Evolutionary conservation across 2,113 vertebrate genomes (phyloP), one percentile per base, ranked within the genome.

Genomic region (Peromyscus maniculatus): DNA sequence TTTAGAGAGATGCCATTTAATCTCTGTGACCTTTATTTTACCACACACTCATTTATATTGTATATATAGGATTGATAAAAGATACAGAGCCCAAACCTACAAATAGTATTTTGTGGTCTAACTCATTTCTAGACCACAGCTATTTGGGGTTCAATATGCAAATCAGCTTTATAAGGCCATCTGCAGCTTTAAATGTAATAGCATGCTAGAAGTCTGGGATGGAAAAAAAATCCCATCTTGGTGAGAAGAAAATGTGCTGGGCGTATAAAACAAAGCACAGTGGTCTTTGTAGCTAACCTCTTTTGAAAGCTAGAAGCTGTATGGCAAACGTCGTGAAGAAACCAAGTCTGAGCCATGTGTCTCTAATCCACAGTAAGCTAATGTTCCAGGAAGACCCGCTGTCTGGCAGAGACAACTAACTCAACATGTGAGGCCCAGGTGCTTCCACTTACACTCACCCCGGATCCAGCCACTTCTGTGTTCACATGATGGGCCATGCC

Each of bases 1-100:
- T 55, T 66, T 87, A 39, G 31, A 72, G 57, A 92, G n/a, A 93
- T 79, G 64, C 43, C 72, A 64, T 72, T 89, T 90, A 95, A 88
- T 57, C 26, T 91, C 82, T 39, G 19, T 55, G 33, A 75, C 77
- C 36, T 96, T 93, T 83, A 97, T 77, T 96, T 91, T 90, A 94
- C 75, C 87, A 84, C 8, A 26, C 43, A 82, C 13, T 91, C 17
- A 94, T 91, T 89, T 82, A 80, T 2, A 92, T 55, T 88, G 62
- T 12, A 74, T 11, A 46, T 31, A 91, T 79, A 69, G 75, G 69
- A 93, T 17, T 22, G 83, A 91, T 4, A 93, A 97, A 96, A 92
- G 74, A 80, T 46, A 87, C 1, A 83, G 26, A 96, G 17, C 92
- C 80, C 90, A 72, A 12, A 64, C 21, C 52, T 64, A 79, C 72